Base-by-base conservation (phyloP, 2,797 vertebrate genomes). In the Decapterus maruadsi region DNA sequence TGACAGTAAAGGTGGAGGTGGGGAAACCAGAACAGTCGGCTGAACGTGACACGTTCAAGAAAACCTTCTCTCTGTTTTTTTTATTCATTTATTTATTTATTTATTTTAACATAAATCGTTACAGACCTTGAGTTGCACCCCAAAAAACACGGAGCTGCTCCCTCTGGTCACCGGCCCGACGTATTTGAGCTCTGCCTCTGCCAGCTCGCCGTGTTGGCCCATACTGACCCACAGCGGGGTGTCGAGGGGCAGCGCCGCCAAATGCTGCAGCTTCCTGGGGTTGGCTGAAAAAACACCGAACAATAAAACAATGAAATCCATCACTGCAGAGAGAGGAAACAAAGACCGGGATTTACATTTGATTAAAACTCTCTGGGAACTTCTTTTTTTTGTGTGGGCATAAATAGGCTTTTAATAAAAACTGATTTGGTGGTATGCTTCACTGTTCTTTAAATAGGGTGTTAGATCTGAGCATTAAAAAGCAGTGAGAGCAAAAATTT, bases 61-160 rank as follows among this genome's bases (percentile, higher is more conserved):
- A 40, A 26, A 26, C 26, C 38, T 40, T 40, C 8, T 40, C 38
- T 3, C n/a, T n/a, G n/a, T n/a, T n/a, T n/a, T n/a, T n/a, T n/a
- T n/a, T n/a, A n/a, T n/a, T n/a, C n/a, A n/a, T n/a, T n/a, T n/a
- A n/a, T n/a, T 63, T 11, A n/a, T n/a, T n/a, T n/a, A n/a, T n/a
- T n/a, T n/a, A n/a, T n/a, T 26, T 26, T 26, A 26, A 12, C 40
- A 42, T 12, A 42, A 42, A 42, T 42, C 40, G 11, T 13, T 42
- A 45, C 43, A 46, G 45, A 96, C 96, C 93, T 95, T 94, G 6
- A 97, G 93, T 61, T 96, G 93, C 0, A 96, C 93, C 2, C 96
- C 96, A 56, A 96, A 96, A 51, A 86, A 83, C 75, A 95, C 80
- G 0, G 91, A 86, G 0, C 73, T 87, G 71, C 90, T 93, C 26